These are phyloP conservation scores for Phenganax marumi DNA, from an alignment of 92 coral and sea anemone genomes.

Conservation along the genomic window DNA sequence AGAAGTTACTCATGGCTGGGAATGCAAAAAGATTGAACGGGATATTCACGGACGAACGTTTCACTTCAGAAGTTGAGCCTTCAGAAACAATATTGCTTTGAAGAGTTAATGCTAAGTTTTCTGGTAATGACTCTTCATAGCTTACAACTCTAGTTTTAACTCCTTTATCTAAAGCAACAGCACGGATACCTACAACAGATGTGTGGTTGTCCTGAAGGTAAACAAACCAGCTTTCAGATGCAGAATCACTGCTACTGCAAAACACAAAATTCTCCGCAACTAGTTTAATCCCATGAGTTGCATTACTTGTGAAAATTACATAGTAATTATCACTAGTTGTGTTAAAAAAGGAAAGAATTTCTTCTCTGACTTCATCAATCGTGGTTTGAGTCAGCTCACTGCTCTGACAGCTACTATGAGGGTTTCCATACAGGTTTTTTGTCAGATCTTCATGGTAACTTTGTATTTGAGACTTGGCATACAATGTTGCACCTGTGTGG, in stretches of 20 bases:
- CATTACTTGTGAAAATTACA: constrained; percentile 83
- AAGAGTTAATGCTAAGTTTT: neutral
- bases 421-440: constrained; percentile 82
- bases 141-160: constrained; percentile 62
- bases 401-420: constrained; percentile 84
- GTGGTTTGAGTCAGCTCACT: constrained; percentile 71
- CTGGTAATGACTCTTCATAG: constrained; percentile 51
- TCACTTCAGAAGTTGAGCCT: neutral
- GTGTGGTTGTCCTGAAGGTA: constrained; percentile 85
- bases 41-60: neutral
- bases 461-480: constrained; percentile 73
- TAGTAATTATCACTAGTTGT: constrained; percentile 72
- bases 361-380: constrained; percentile 72
- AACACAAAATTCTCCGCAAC: constrained; percentile 81
- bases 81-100: neutral
- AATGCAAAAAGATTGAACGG: constrained; percentile 69
- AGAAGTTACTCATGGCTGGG: constrained; percentile 95
- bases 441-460: constrained; percentile 60
- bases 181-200: constrained; percentile 93
- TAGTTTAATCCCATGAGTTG: constrained; percentile 76
- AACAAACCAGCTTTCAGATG: constrained; percentile 60
- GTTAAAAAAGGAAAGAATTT: constrained; percentile 73
- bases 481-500: constrained; percentile 81
- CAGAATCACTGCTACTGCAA: constrained; percentile 29
- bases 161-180: constrained; percentile 66